Evolutionary conservation across 37 sponge, comb jelly and placozoan species (phyloP).

Genomic region (Bolinopsis microptera): DNA sequence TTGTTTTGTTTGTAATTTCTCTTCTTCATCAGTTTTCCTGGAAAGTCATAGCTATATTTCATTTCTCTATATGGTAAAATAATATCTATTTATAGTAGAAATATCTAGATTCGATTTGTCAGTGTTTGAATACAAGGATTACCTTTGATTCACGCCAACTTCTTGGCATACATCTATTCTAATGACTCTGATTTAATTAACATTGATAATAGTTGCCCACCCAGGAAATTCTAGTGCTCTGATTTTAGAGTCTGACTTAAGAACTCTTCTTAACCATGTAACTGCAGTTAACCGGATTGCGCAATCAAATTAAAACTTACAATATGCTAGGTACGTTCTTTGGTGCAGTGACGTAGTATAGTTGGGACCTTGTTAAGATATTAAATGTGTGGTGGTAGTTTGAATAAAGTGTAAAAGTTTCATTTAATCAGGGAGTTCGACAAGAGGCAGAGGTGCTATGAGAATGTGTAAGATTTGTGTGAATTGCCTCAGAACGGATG

Average conservation of each 20-base stretch:
- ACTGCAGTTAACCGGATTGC: not conserved
- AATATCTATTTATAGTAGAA: not conserved
- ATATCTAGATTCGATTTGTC: not conserved
- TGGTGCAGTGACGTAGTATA: no score
- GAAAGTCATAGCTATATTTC: not conserved
- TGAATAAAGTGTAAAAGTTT: not conserved
- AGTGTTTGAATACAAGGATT: not conserved
- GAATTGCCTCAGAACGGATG: constrained; percentile 38
- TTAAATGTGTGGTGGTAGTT: not conserved
- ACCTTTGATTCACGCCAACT: not conserved
- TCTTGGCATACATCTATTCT: not conserved
- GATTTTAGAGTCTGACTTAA: not conserved
- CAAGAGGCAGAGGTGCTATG: constrained; percentile 41
- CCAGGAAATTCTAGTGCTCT: not conserved
- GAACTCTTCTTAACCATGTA: not conserved
- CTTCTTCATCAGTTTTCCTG: not conserved
- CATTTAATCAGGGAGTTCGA: constrained; percentile 36
- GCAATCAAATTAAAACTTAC: not conserved
- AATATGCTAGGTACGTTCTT: no score
- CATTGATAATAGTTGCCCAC: not conserved
- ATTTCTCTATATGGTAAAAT: not conserved
- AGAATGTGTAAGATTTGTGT: constrained; percentile 66
- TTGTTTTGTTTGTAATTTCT: not conserved
- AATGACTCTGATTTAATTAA: not conserved
- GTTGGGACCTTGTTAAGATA: not conserved